Base-by-base conservation (phyloP, 2,113 vertebrate species). In the Pygoscelis antarcticus region DNA sequence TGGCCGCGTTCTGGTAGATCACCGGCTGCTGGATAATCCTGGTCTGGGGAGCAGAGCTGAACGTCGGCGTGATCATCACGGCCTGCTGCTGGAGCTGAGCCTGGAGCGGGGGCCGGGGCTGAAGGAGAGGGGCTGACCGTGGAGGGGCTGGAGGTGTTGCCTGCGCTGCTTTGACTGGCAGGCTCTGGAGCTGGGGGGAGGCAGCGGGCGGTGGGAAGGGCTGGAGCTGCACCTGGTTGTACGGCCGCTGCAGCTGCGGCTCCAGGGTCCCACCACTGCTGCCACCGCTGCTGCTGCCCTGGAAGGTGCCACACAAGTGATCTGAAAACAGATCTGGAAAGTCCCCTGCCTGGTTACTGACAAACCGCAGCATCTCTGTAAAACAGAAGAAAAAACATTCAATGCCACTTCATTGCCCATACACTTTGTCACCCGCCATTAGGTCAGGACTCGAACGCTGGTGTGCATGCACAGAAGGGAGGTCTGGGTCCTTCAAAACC, bases 351-450 rank as follows among this genome's bases (percentile, higher is more conserved):
- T 99, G 99, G 96, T 99, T 99, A 97, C 98, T 99, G 98, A 99
- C 99, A 25, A 99, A 99, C 98, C 99, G 99, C 91, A 99, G 98
- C 99, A 99, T 99, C 96, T 99, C 99, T 99, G 98, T 16, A 92
- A 96, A 95, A 89, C 58, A 92, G 25, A 57, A 85, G 68, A 91
- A 52, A 89, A 90, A 1, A 5, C 0, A 0, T 60, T 79, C 36
- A 89, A 4, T 4, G 2, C 30, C 44, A 23, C 14, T 47, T 72
- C 22, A 30, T 42, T 2, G 1, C 36, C 29, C 51, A 6, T 7
- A 25, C 11, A 4, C 29, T 78, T 49, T 3, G 18, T n/a, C 25
- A 19, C 8, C 26, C 3, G 3, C 17, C 34, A 9, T 27, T 19
- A 26, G 2, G 7, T 26, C 15, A 51, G 29, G 54, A n/a, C 40